Conservation (phyloP, 2,888 invertebrate species). For the Thumatha senex region DNA sequence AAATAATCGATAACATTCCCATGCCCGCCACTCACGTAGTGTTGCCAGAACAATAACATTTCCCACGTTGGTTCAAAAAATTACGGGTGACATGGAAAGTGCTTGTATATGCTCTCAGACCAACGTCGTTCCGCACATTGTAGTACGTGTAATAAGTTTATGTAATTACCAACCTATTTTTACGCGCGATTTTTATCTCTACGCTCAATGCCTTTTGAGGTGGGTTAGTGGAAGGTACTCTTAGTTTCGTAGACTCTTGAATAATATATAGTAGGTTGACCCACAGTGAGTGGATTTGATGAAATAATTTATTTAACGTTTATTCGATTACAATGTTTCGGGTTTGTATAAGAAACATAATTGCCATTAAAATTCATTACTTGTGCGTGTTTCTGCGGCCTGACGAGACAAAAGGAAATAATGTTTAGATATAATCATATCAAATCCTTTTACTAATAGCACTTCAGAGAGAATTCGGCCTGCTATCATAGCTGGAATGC, state of each 20-base stretch:
- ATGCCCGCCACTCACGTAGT: slow-evolving; percentile 35
- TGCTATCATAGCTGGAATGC: too few relatives aligned
- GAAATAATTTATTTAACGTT: not conserved
- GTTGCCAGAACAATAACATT: slow-evolving; percentile 42
- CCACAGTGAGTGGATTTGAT: slow-evolving; percentile 1
- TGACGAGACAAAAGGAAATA: too few relatives aligned
- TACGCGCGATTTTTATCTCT: slow-evolving; percentile 33
- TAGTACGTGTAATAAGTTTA: slow-evolving; percentile 35
- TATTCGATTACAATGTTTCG: not conserved
- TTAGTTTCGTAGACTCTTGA: slow-evolving; percentile 6
- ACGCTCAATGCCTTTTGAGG: slow-evolving; percentile 29
- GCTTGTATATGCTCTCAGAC: slow-evolving; percentile 37
- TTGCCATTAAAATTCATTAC: too few relatives aligned
- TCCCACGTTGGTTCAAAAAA: slow-evolving; percentile 46
- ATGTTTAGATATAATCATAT: too few relatives aligned
- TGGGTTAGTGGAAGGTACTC: slow-evolving; percentile 6
- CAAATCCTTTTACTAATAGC: too few relatives aligned
- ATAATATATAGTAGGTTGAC: slow-evolving; percentile 5
- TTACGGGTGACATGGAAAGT: slow-evolving; percentile 43
- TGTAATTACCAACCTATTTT: slow-evolving; percentile 33
- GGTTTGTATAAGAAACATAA: not conserved
- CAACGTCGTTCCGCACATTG: slow-evolving; percentile 38
- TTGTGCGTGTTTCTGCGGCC: too few relatives aligned
- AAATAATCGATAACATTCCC: slow-evolving; percentile 11
- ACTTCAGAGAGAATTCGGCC: too few relatives aligned